Percentiles rank a stretch among this genome's conserved stretches.
phyloP scores from a whole-genome alignment of 1,140 invertebrate species.

The Saccostrea echinata region DNA sequence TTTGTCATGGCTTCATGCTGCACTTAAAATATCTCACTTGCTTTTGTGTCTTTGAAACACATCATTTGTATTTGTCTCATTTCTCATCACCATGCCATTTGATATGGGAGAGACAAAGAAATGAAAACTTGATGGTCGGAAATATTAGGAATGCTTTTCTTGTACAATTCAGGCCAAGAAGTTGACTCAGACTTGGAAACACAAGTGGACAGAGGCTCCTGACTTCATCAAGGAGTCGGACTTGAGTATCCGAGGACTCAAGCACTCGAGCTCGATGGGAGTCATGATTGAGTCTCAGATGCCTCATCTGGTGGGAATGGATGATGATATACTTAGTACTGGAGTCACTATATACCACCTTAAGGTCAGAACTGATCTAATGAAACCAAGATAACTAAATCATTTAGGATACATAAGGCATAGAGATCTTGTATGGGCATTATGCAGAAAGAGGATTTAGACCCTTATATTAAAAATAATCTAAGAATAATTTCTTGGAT shows the following conservation, averaged over 20 bases:
- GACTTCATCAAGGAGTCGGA: conserved; percentile 75
- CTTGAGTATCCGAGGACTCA: conserved; percentile 89
- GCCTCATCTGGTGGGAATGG: conserved; percentile 93
- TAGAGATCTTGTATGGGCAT: too few species aligned
- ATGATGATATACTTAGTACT: conserved; percentile 89
- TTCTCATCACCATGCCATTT: background rate
- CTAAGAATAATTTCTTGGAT: background rate
- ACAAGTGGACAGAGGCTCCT: conserved; percentile 76
- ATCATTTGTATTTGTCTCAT: background rate
- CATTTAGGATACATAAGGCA: too few species aligned
- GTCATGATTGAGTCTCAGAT: conserved; percentile 94
- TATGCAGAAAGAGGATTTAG: too few species aligned
- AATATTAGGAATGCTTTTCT: background rate
- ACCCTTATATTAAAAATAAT: background rate
- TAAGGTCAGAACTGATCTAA: conserved; percentile 82
- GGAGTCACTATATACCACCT: conserved; percentile 94
- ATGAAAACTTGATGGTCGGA: background rate
- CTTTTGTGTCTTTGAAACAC: background rate
- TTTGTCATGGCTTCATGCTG: background rate
- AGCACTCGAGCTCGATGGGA: conserved; percentile 84
- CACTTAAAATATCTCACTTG: background rate
- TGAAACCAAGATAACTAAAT: too few species aligned
- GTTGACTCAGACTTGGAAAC: conserved; percentile 74
- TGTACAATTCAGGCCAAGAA: conserved; percentile 63
- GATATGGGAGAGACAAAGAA: too few species aligned